A percentile compares a stretch with the other conserved stretches of the same genome.
Evolutionary conservation across 2,113 vertebrate species (phyloP).

Genomic region (Gorsachius goisagi): DNA sequence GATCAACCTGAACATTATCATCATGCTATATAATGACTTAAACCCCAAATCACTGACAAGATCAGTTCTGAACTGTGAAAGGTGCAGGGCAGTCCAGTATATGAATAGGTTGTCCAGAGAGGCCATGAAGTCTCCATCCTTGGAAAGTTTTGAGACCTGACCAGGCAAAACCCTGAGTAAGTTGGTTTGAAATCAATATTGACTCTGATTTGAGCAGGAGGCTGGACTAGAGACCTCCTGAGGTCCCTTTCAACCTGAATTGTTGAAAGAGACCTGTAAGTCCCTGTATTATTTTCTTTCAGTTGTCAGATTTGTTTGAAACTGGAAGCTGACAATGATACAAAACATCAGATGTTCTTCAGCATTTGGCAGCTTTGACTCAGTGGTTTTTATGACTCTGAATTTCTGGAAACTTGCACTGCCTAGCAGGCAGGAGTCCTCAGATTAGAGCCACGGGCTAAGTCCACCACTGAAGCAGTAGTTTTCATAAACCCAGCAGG

Average conservation of each 20-base stretch:
- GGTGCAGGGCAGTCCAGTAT: background rate
- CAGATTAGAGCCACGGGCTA: background rate
- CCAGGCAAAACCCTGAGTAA: background rate
- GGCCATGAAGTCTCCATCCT: background rate
- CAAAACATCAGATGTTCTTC: constrained; percentile 24
- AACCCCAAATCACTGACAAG: background rate
- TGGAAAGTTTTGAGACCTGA: background rate
- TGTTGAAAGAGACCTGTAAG: background rate
- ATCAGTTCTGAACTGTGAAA: background rate
- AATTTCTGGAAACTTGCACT: background rate
- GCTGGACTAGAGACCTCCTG: too few species aligned
- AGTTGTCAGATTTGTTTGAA: constrained; percentile 9
- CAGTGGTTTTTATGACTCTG: background rate
- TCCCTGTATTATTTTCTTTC: background rate
- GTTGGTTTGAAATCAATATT: background rate
- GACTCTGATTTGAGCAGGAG: background rate
- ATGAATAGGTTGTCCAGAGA: background rate
- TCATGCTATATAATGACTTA: background rate
- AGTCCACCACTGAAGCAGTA: background rate
- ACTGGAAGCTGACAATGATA: background rate
- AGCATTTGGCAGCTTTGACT: background rate
- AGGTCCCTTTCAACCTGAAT: background rate
- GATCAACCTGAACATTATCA: background rate
- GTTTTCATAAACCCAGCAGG: accelerated
- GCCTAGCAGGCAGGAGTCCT: background rate